phyloP scores from a whole-genome alignment of 2,797 vertebrate species.

The Champsocephalus gunnari region DNA sequence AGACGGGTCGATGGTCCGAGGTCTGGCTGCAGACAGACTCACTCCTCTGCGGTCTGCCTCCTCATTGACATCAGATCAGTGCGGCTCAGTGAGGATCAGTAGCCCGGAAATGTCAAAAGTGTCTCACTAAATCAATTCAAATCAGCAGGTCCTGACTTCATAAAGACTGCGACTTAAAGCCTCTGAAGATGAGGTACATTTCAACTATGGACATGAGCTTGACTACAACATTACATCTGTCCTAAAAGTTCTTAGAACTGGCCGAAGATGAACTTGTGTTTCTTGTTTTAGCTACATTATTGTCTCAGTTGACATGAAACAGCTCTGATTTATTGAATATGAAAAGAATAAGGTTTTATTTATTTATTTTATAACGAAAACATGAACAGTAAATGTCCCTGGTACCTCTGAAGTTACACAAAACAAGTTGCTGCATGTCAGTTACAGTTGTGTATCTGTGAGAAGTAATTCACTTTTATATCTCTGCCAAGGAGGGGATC shows the following conservation, averaged over 20 bases:
- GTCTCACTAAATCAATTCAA: slow-evolving; percentile 63
- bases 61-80: slow-evolving; percentile 59
- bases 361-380: not conserved
- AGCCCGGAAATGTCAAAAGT: slow-evolving; percentile 68
- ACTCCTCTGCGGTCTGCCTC: slow-evolving; percentile 33
- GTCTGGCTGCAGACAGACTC: slow-evolving; percentile 36
- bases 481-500: no score
- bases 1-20: slow-evolving; percentile 35
- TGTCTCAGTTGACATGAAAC: not conserved
- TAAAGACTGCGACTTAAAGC: slow-evolving; percentile 53
- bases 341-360: not conserved
- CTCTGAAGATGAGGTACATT: slow-evolving; percentile 8
- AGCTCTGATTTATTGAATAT: not conserved
- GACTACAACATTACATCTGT: not conserved
- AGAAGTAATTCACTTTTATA: no score
- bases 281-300: not conserved
- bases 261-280: not conserved
- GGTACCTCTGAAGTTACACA: no score
- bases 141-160: slow-evolving; percentile 57
- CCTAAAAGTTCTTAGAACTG: not conserved
- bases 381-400: not conserved
- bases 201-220: slow-evolving; percentile 9
- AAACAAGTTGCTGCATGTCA: no score
- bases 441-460: no score
- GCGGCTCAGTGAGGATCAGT: slow-evolving; percentile 58